Evolutionary conservation across 2,797 vertebrate species (phyloP).

Genomic region (Hippopotamyrus pictus): DNA sequence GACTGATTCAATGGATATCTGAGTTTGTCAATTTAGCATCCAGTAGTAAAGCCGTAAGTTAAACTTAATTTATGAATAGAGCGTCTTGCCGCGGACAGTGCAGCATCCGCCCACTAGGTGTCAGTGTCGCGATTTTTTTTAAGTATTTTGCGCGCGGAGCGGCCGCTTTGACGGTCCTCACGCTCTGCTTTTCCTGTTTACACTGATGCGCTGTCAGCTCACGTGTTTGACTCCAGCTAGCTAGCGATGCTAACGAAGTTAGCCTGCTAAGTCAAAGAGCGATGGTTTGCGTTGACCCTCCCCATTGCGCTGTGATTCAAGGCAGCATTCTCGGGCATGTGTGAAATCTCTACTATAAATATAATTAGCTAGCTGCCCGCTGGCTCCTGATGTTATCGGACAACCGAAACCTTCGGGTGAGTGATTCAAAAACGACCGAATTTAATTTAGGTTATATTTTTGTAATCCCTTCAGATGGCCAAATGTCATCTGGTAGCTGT

Average conservation of each 20-base stretch:
- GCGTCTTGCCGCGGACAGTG: background rate
- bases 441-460: background rate
- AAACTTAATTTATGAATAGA: background rate
- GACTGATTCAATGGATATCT: background rate
- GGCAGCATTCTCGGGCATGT: background rate
- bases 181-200: background rate
- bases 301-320: background rate
- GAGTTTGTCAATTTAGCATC: background rate
- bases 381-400: constrained; percentile 7
- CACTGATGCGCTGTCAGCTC: constrained; percentile 17
- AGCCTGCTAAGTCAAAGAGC: background rate
- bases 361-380: background rate
- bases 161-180: background rate
- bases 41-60: background rate
- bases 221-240: constrained; percentile 8
- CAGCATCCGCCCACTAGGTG: constrained; percentile 22
- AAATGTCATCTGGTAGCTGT: background rate
- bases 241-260: background rate
- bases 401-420: constrained; percentile 14
- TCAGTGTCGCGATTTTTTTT: constrained; percentile 18
- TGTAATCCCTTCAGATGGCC: background rate
- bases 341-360: constrained; percentile 24
- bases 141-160: background rate
- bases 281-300: constrained; percentile 25
- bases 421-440: background rate